These are phyloP conservation scores for Lethenteron camtschaticum DNA, from an alignment of 2,113 vertebrate genomes.

Conservation along the genomic window DNA sequence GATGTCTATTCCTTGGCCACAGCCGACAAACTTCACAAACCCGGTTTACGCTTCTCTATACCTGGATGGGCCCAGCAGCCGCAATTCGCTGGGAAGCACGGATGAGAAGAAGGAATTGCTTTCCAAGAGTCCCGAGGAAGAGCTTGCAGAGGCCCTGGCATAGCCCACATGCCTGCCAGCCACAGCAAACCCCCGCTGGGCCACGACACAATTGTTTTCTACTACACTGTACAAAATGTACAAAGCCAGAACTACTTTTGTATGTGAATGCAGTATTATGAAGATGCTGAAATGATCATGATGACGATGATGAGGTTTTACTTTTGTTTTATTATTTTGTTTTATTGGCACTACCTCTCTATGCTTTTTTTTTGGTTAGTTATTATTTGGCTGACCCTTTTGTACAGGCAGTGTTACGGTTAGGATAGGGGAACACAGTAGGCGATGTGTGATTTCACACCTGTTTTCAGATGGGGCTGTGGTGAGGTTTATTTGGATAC, in stretches of 20 bases:
- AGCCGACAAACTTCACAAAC: slow-evolving; percentile 97
- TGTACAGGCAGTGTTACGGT: no score
- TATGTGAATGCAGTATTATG: slow-evolving; percentile 97
- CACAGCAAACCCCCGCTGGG: slow-evolving; percentile 11
- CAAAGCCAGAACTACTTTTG: slow-evolving; percentile 98
- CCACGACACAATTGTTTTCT: slow-evolving; percentile 11
- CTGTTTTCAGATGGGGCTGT: no score
- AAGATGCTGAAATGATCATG: background rate
- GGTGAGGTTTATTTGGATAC: no score
- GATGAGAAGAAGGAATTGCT: slow-evolving; percentile 89
- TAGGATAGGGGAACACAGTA: no score
- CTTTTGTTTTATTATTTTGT: slow-evolving; percentile 22
- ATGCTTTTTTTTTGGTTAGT: no score
- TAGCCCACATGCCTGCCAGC: slow-evolving; percentile 20
- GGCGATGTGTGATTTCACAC: no score
- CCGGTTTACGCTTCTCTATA: slow-evolving; percentile 89
- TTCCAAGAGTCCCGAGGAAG: slow-evolving; percentile 48
- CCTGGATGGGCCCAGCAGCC: slow-evolving; percentile 84
- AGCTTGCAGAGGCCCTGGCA: slow-evolving; percentile 65
- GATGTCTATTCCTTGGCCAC: slow-evolving; percentile 9
- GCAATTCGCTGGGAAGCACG: slow-evolving; percentile 80
- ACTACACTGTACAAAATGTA: slow-evolving; percentile 82
- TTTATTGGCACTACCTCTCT: no score
- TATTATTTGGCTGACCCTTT: no score
- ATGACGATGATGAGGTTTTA: slow-evolving; percentile 30